A percentile compares a stretch with the other conserved stretches of the same genome.
Conservation (phyloP, 2,797 vertebrate species). For the Poecile montanus region DNA sequence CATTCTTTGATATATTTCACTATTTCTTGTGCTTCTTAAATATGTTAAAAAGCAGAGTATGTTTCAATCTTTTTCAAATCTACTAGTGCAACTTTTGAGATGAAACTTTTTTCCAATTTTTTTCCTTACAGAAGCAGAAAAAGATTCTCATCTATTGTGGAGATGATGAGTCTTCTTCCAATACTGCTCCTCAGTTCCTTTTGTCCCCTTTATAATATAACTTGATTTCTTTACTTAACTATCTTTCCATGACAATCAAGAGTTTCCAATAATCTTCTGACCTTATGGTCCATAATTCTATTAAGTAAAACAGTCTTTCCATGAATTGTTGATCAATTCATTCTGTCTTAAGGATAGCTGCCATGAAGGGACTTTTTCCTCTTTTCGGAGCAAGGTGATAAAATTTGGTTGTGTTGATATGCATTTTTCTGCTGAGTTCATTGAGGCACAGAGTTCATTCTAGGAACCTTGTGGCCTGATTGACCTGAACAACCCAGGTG, state of each 20-base stretch:
- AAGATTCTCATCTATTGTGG: neutral
- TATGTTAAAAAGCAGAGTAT: neutral
- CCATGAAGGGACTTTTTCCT: neutral
- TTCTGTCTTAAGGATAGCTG: neutral
- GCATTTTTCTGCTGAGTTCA: constrained; percentile 6
- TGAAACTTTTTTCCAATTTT: neutral
- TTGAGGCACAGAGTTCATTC: neutral
- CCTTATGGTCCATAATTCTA: neutral
- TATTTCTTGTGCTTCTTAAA: neutral
- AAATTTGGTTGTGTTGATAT: neutral
- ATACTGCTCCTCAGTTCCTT: neutral
- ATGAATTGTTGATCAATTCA: neutral
- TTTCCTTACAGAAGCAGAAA: neutral
- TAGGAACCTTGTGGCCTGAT: neutral
- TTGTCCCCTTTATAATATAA: neutral
- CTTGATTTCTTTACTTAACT: neutral
- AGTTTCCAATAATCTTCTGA: neutral
- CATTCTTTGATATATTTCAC: neutral
- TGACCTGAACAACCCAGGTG: neutral
- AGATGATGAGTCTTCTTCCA: neutral
- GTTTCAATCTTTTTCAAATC: neutral
- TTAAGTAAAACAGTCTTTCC: neutral
- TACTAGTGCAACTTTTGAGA: neutral
- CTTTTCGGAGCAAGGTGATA: neutral
- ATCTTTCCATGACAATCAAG: neutral